A percentile compares a stretch with the other conserved stretches of the same genome.
Conservation (phyloP, 2,888 invertebrate species). For the Campoplex capitator region DNA sequence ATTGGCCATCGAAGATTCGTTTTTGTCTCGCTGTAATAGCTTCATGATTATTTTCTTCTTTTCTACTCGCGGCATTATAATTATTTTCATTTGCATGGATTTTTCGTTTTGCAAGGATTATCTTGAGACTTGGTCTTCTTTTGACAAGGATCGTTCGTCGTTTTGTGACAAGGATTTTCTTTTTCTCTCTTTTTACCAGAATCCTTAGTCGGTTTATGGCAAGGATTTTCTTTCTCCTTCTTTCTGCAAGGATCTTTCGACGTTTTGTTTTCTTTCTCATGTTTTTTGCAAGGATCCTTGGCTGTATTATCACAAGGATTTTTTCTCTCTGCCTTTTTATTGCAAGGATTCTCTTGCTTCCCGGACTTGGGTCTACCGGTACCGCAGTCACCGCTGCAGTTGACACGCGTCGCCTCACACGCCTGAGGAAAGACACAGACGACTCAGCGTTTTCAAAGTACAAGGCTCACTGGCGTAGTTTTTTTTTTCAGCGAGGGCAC, state of each 20-base stretch:
- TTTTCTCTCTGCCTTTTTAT: background rate
- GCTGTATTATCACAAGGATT: constrained; percentile 26
- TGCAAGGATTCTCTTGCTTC: constrained; percentile 57
- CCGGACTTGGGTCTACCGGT: constrained; percentile 46
- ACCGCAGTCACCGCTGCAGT: constrained; percentile 65
- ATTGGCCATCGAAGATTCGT: background rate
- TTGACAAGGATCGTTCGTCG: constrained; percentile 47
- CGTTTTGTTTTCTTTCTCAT: constrained; percentile 24
- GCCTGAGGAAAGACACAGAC: constrained; percentile 78
- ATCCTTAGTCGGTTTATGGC: constrained; percentile 42
- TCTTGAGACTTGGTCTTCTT: constrained; percentile 3
- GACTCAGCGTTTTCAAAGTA: constrained; percentile 63
- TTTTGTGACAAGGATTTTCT: constrained; percentile 32
- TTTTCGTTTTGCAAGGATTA: constrained; percentile 21
- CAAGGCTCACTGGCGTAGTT: constrained; percentile 13
- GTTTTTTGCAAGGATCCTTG: constrained; percentile 62
- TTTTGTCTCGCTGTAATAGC: background rate
- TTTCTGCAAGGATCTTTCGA: constrained; percentile 53
- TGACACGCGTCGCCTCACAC: constrained; percentile 62
- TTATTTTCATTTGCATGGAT: constrained; percentile 29
- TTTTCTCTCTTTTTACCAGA: constrained; percentile 28
- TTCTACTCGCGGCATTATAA: no score
- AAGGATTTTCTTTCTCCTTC: constrained; percentile 17
- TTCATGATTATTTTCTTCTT: background rate
- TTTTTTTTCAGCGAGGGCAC: constrained; percentile 35